Evolutionary conservation across 2,797 vertebrate species (phyloP), one percentile per base, ranked within the genome.

Genomic region (Nannoperca australis): DNA sequence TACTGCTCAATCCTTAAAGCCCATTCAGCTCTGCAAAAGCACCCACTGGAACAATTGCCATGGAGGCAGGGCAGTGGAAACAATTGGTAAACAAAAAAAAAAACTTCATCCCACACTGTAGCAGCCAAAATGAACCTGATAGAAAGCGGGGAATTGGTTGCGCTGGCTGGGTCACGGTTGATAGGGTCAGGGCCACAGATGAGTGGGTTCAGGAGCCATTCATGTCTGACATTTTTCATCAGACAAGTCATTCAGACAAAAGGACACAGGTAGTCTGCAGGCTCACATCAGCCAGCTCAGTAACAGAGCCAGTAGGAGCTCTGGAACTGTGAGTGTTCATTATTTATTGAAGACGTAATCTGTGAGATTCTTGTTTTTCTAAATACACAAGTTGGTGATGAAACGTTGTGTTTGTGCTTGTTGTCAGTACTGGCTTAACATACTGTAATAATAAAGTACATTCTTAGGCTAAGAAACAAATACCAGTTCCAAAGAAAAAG

Each of bases 161-260:
- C 11, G 30, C 63, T 24, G 71, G 42, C 64, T 51, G 68, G 70
- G 70, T 64, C 73, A 70, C 30, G 47, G 85, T 60, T 74, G 89
- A 88, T 67, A 42, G 78, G 90, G 87, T 91, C 90, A 76, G 60
- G 47, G 67, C 67, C 75, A 82, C 89, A 88, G 83, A 89, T 81
- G 89, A 88, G 78, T 62, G 82, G 74, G 70, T 86, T 86, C 76
- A 64, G 79, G 68, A 87, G 27, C 81, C 83, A 83, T 84, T 81
- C 88, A 69, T 83, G 91, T 90, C 76, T 82, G 88, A 88, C 85
- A 85, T 85, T 88, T 83, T 82, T 70, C 75, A 72, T 89, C 87
- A 84, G 73, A 80, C 40, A 20, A 84, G 55, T 72, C 74, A 68
- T 63, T 64, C 69, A 67, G 50, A 84, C 67, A 74, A 81, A 89